Percentiles rank a stretch among this genome's conserved stretches.
Evolutionary conservation across 2,113 vertebrate species (phyloP).

Genomic region (Aphelocoma coerulescens): DNA sequence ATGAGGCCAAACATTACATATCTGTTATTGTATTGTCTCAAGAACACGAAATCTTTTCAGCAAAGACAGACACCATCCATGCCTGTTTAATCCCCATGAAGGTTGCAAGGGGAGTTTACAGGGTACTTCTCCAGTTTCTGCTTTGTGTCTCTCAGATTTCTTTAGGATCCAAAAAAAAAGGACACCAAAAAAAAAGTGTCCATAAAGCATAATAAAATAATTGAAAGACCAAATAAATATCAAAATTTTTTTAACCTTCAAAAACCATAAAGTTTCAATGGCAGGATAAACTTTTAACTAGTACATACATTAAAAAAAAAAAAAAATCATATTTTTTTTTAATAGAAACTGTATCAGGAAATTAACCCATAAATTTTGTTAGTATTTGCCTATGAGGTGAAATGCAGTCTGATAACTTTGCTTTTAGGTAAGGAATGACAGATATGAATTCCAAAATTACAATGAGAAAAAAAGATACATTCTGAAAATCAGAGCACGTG

Average conservation of each 20-base stretch:
- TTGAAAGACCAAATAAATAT: not conserved
- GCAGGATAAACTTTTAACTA: not conserved
- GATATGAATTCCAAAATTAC: not conserved
- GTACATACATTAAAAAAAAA: not conserved
- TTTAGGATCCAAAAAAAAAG: not conserved
- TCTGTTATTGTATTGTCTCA: not conserved
- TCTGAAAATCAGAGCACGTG: conserved; percentile 23
- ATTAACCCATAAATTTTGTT: not conserved
- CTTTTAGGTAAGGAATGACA: not conserved
- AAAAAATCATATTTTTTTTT: not conserved
- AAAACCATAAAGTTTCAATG: not conserved
- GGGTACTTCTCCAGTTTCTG: not conserved
- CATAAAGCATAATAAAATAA: not conserved
- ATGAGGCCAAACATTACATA: not conserved
- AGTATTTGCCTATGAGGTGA: not conserved
- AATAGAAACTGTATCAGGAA: not conserved
- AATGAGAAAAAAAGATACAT: not conserved
- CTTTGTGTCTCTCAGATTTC: not conserved
- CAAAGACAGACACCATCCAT: not conserved
- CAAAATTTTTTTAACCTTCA: not conserved
- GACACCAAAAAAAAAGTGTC: not conserved
- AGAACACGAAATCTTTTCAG: not conserved
- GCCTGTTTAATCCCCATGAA: not conserved
- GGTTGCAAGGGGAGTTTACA: not conserved
- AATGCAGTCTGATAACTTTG: not conserved